phyloP scores from a whole-genome alignment of 2,888 invertebrate genomes.

The Nasonovia ribisnigri region DNA sequence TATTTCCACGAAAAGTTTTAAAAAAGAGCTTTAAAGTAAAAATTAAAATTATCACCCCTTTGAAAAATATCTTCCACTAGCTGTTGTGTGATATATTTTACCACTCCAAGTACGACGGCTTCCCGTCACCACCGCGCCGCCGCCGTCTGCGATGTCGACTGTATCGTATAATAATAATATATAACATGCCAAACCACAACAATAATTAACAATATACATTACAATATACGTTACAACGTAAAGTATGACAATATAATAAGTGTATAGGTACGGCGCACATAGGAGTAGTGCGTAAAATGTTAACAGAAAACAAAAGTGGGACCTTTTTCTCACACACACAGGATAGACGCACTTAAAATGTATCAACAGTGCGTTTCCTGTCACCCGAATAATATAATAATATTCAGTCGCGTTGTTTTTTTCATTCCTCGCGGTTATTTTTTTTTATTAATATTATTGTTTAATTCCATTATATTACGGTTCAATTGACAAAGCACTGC shows the following conservation, averaged over 20 bases:
- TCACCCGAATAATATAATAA: constrained; percentile 56
- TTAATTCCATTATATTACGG: constrained; percentile 63
- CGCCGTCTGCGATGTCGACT: neutral
- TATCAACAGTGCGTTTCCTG: constrained; percentile 64
- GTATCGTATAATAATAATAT: neutral
- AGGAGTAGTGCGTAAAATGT: neutral
- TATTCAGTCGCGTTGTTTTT: constrained; percentile 43
- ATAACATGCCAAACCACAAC: neutral
- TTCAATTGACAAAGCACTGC: constrained; percentile 61
- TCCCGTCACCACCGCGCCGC: neutral
- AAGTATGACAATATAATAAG: neutral
- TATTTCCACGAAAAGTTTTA: neutral
- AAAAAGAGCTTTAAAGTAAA: neutral
- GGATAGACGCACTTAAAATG: constrained; percentile 64
- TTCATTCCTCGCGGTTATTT: constrained; percentile 31
- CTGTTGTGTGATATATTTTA: neutral
- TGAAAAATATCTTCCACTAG: neutral
- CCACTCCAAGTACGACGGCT: neutral
- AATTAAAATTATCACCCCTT: neutral
- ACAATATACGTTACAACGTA: neutral
- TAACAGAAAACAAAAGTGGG: constrained; percentile 34
- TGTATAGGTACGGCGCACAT: neutral
- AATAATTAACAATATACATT: neutral
- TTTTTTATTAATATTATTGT: constrained; percentile 58
- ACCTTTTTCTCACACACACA: constrained; percentile 56